These are phyloP conservation scores for Leptoteleia sp. DNA, from an alignment of 1,140 invertebrate species.

Conservation along the genomic window DNA sequence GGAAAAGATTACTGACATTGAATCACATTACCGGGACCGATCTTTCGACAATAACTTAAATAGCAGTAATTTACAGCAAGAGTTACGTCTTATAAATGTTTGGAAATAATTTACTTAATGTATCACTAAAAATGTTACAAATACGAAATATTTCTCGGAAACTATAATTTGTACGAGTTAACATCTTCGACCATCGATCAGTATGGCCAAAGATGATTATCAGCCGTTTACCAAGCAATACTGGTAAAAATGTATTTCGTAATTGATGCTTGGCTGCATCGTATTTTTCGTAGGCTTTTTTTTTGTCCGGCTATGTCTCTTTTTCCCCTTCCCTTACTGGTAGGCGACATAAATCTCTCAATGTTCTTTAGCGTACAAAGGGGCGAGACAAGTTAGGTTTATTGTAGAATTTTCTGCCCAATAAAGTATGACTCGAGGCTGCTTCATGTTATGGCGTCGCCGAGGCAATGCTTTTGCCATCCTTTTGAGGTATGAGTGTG, in stretches of 20 bases:
- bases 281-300: slow-evolving; percentile 53
- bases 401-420: slow-evolving; percentile 79
- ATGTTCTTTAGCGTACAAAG: slow-evolving; percentile 69
- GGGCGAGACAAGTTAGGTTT: slow-evolving; percentile 74
- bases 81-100: slow-evolving; percentile 22
- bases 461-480: slow-evolving; percentile 53
- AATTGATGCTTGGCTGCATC: slow-evolving; percentile 65
- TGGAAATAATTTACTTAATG: slow-evolving; percentile 38
- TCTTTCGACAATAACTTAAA: slow-evolving; percentile 3
- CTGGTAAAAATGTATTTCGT: slow-evolving; percentile 57
- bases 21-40: background rate
- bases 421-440: slow-evolving; percentile 74
- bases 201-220: slow-evolving; percentile 51
- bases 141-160: slow-evolving; percentile 38
- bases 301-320: slow-evolving; percentile 43
- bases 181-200: slow-evolving; percentile 51
- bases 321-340: slow-evolving; percentile 50
- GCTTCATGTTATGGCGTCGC: slow-evolving; percentile 55
- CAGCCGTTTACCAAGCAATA: slow-evolving; percentile 55
- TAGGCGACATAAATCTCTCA: slow-evolving; percentile 68
- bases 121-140: slow-evolving; percentile 35
- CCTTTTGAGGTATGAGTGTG: slow-evolving; percentile 53
- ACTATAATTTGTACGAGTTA: slow-evolving; percentile 57
- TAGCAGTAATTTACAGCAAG: slow-evolving; percentile 3
- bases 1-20: background rate